These are phyloP conservation scores for Steinernema khuongi DNA, from an alignment of 1,140 invertebrate species.

Conservation along the genomic window DNA sequence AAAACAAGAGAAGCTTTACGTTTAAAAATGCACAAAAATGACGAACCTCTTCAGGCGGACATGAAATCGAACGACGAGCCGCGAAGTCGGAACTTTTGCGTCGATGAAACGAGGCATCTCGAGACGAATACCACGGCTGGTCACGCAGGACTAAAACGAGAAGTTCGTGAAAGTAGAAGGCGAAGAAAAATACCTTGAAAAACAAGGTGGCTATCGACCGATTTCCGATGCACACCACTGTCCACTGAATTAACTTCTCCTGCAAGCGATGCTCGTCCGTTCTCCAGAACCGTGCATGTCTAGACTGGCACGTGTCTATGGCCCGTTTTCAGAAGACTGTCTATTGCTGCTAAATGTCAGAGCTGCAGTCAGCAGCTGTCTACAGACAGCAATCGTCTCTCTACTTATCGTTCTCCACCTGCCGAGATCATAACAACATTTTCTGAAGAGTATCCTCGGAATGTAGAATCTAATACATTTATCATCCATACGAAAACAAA, in stretches of 20 bases:
- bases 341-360: neutral
- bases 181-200: too few species aligned
- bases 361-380: neutral
- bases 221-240: neutral
- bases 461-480: neutral
- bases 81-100: neutral
- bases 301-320: neutral
- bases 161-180: neutral
- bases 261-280: neutral
- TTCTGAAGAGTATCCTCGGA: neutral
- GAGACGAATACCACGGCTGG: neutral
- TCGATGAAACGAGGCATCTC: neutral
- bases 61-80: neutral
- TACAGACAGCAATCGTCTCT: too few species aligned
- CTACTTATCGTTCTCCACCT: too few species aligned
- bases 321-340: neutral
- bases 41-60: constrained; percentile 6
- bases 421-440: too few species aligned
- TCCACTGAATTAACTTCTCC: neutral
- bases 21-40: neutral
- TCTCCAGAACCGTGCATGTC: neutral
- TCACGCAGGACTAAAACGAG: neutral
- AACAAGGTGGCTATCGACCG: too few species aligned
- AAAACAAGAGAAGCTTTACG: neutral
- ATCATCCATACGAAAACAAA: neutral